Base-by-base conservation (phyloP, 2,797 vertebrate species). In the Telmatherina bonti region DNA sequence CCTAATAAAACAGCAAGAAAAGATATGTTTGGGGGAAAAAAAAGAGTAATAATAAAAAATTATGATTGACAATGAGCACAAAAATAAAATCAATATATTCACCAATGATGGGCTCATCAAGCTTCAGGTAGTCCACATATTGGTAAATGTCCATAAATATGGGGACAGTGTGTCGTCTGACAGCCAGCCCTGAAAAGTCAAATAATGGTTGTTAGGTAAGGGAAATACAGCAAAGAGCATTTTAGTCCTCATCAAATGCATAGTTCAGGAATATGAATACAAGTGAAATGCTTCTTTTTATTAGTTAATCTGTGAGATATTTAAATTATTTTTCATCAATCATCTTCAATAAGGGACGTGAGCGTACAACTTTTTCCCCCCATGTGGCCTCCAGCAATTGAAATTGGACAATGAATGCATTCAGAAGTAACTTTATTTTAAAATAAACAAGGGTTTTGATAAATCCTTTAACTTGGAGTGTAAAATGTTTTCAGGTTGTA, bases 81-180 rank as follows among this genome's bases (percentile, higher is more conserved):
- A 4, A 16, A 22, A 2, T 15, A 8, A 0, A 36, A n/a, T 13
- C 2, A 29, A 9, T 31, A 27, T 76, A 86, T 71, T 93, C 67
- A 95, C 95, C 95, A 68, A 95, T 93, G 61, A 95, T 92, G 22
- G 95, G 94, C 60, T 95, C 94, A 78, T 94, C 90, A 49, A 95
- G 87, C 4, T 93, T 88, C 76, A 95, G 78, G 90, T 93, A 95
- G 55, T 92, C 76, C 85, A 95, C 74, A 76, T 94, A 95, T 0
- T 94, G 83, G 64, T 74, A n/a, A 55, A 95, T 90, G 84, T 93
- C 84, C 1, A 74, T 75, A 87, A 94, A 95, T 36, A 85, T 66
- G 0, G 93, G 94, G 30, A 94, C 10, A 2, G 2, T 24, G 9
- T 49, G 53, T 30, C 68, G 52, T 74, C 74, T 80, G 63, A 67